Evolutionary conservation across 2,113 vertebrate genomes (phyloP).

Genomic region (Microcebus jonahi): DNA sequence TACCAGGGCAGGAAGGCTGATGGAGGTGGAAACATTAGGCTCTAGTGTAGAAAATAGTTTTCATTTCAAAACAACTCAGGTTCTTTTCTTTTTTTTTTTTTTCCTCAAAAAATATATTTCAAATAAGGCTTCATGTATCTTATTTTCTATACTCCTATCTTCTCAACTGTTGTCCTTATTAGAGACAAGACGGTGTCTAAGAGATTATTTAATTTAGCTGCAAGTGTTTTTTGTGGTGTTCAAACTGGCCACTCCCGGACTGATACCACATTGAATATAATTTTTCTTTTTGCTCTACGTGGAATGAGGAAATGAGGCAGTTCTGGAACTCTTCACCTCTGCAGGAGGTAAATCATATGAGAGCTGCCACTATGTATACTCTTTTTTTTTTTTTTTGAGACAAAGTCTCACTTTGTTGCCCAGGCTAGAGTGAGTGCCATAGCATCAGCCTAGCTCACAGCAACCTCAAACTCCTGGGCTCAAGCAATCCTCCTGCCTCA

Average conservation of each 20-base stretch:
- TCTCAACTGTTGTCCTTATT: background rate
- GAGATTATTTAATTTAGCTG: constrained; percentile 65
- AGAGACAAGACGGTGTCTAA: background rate
- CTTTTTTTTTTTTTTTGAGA: background rate
- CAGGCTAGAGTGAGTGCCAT: too few species aligned
- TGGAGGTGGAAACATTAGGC: constrained; percentile 78
- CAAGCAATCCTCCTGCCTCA: too few species aligned
- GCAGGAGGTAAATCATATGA: background rate
- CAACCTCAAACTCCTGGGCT: too few species aligned
- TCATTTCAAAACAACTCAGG: constrained; percentile 72
- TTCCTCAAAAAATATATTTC: background rate
- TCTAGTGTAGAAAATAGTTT: constrained; percentile 78
- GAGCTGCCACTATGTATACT: background rate
- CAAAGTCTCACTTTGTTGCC: too few species aligned
- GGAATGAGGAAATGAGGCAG: background rate
- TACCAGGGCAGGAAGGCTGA: constrained; percentile 81
- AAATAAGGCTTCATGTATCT: background rate
- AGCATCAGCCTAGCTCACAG: too few species aligned
- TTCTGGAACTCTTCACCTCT: background rate
- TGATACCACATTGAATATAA: background rate
- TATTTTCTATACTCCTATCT: background rate
- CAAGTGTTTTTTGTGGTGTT: background rate
- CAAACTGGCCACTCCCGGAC: constrained; percentile 4
- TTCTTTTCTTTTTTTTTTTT: constrained; percentile 43
- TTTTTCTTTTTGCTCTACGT: background rate